These are phyloP conservation scores for Lampris megalopsis DNA, from an alignment of 2,113 vertebrate genomes.

Conservation along the genomic window DNA sequence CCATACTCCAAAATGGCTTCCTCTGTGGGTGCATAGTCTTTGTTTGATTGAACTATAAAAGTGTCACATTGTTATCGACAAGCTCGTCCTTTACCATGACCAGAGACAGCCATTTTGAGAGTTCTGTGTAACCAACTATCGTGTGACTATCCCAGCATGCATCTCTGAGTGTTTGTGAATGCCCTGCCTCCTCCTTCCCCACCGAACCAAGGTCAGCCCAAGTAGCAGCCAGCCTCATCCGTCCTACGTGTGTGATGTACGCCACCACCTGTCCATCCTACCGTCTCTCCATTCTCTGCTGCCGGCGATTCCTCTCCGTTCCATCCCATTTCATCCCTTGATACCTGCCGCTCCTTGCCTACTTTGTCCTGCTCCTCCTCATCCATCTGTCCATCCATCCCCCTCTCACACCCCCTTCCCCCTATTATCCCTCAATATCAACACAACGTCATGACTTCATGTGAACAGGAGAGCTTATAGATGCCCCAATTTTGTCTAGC, in stretches of 20 bases:
- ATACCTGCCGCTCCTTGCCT: constrained; percentile 53
- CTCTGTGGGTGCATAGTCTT: not conserved
- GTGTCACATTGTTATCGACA: not conserved
- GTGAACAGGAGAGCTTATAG: constrained; percentile 48
- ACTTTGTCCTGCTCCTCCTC: constrained; percentile 22
- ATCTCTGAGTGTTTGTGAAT: constrained; percentile 70
- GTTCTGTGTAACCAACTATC: constrained; percentile 23
- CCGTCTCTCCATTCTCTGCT: constrained; percentile 54
- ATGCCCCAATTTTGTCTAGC: constrained; percentile 49
- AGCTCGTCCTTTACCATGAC: not conserved
- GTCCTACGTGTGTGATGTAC: constrained; percentile 64
- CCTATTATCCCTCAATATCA: constrained; percentile 28
- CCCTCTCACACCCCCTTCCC: constrained; percentile 41
- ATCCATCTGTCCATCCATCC: constrained; percentile 37
- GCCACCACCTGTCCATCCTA: constrained; percentile 60
- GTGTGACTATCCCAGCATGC: constrained; percentile 68
- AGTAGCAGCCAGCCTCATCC: constrained; percentile 72
- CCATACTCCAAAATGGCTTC: constrained; percentile 4
- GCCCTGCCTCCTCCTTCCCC: constrained; percentile 49
- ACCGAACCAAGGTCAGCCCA: constrained; percentile 77
- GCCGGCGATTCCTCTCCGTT: constrained; percentile 52
- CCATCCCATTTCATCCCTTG: constrained; percentile 41
- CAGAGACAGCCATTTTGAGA: constrained; percentile 9
- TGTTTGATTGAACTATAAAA: not conserved
- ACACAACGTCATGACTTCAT: constrained; percentile 28